Evolutionary conservation across 2,797 vertebrate species (phyloP).

Genomic region (Picus viridis): DNA sequence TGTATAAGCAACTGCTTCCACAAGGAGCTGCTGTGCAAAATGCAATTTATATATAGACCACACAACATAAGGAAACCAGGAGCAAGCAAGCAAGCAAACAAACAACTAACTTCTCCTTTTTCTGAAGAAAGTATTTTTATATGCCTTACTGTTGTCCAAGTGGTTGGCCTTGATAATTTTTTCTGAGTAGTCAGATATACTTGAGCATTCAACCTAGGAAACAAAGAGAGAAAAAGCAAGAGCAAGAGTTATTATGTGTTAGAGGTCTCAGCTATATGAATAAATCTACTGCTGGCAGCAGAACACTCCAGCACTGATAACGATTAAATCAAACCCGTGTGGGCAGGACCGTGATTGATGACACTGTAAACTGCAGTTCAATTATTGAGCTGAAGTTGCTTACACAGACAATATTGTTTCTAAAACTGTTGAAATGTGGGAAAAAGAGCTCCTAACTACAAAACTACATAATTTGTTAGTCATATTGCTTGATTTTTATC

Average conservation of each 20-base stretch:
- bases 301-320: not conserved
- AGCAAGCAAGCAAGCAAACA: not conserved
- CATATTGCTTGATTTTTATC: not conserved
- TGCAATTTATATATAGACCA: not conserved
- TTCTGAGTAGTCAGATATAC: slow-evolving; percentile 98
- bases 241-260: not conserved
- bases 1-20: not conserved
- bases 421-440: not conserved
- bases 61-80: not conserved
- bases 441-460: not conserved
- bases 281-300: not conserved
- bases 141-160: slow-evolving; percentile 91
- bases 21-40: not conserved
- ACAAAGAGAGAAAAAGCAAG: slow-evolving; percentile 19
- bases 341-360: not conserved
- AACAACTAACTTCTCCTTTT: not conserved
- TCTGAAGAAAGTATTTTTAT: slow-evolving; percentile 9
- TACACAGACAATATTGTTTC: not conserved
- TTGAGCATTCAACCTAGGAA: slow-evolving; percentile 96
- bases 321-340: not conserved
- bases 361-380: not conserved
- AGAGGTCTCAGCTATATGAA: not conserved
- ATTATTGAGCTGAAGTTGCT: not conserved
- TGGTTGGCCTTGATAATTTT: slow-evolving; percentile 99
- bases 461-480: not conserved